Evolutionary conservation across 2,888 invertebrate species (phyloP).

Genomic region (Lissonota sp.): DNA sequence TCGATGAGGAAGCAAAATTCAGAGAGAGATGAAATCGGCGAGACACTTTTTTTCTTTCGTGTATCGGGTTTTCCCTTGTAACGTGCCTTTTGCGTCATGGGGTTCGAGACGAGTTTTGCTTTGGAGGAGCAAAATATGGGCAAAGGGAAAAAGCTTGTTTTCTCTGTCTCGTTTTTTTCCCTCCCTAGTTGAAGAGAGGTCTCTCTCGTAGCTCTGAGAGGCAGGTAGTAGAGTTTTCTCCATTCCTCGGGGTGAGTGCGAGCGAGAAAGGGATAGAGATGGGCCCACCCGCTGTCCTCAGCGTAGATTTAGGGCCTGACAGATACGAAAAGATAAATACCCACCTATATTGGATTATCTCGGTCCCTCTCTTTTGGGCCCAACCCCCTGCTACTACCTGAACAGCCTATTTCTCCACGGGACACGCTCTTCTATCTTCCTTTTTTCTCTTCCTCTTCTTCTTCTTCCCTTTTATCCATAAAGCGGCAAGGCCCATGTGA

Average conservation of each 20-base stretch:
- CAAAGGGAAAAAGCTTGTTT: background rate
- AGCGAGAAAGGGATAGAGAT: conserved; percentile 28
- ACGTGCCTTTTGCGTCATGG: too few relatives aligned
- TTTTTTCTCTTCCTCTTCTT: background rate
- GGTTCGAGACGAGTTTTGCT: too few relatives aligned
- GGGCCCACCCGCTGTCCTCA: conserved; percentile 68
- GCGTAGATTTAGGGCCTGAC: conserved; percentile 69
- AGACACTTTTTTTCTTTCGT: too few relatives aligned
- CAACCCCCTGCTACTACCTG: conserved; percentile 69
- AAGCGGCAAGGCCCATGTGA: conserved; percentile 64
- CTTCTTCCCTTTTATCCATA: conserved; percentile 11
- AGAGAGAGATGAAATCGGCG: too few relatives aligned
- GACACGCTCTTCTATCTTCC: conserved; percentile 33
- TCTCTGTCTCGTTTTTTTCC: background rate
- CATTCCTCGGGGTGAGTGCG: conserved; percentile 17
- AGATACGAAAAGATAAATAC: conserved; percentile 72
- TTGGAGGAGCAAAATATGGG: too few relatives aligned
- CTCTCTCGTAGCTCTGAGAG: conserved; percentile 3
- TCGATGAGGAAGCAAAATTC: too few relatives aligned
- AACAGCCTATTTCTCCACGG: conserved; percentile 60
- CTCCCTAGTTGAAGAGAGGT: conserved; percentile 4
- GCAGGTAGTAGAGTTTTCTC: conserved; percentile 44
- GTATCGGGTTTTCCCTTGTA: too few relatives aligned
- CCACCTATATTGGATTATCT: conserved; percentile 71
- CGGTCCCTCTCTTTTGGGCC: conserved; percentile 54